Evolutionary conservation across 2,113 vertebrate species (phyloP).

Genomic region (Paramisgurnus dabryanus): DNA sequence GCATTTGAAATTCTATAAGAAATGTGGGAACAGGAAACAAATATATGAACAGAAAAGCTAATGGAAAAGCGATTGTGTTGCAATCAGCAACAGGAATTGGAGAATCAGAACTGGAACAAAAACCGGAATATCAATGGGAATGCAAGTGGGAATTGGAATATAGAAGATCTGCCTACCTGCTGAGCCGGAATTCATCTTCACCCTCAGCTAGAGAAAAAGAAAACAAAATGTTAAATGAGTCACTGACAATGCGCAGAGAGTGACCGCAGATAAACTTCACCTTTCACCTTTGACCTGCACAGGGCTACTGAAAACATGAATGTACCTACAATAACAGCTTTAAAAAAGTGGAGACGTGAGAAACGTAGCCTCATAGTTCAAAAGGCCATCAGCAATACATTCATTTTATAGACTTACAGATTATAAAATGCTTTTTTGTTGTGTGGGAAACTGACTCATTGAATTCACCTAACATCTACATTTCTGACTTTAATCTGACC

Average conservation of each 20-base stretch:
- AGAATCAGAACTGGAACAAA: not conserved
- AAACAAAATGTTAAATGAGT: slow-evolving; percentile 1
- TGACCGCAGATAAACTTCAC: slow-evolving; percentile 34
- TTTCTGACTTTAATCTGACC: slow-evolving; percentile 1
- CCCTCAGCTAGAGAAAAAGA: not conserved
- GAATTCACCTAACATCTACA: not conserved
- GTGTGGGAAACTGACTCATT: not conserved
- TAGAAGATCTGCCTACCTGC: slow-evolving; percentile 6
- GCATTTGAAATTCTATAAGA: not conserved
- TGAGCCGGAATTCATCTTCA: slow-evolving; percentile 16
- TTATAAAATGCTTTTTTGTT: slow-evolving; percentile 1
- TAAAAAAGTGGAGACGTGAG: slow-evolving; percentile 9
- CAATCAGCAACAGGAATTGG: not conserved
- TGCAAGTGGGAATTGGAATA: not conserved
- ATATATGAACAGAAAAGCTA: not conserved
- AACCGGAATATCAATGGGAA: not conserved
- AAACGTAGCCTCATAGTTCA: slow-evolving; percentile 16
- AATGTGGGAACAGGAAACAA: not conserved
- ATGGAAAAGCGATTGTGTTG: not conserved
- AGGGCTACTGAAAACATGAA: not conserved
- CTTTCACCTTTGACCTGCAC: slow-evolving; percentile 12
- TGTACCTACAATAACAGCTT: slow-evolving; percentile 7
- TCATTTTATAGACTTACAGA: not conserved
- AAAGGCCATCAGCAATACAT: slow-evolving; percentile 22
- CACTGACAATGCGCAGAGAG: slow-evolving; percentile 7